Evolutionary conservation across 2,113 vertebrate genomes (phyloP), one percentile per base, ranked within the genome.

Genomic region (Tylochromis polylepis): DNA sequence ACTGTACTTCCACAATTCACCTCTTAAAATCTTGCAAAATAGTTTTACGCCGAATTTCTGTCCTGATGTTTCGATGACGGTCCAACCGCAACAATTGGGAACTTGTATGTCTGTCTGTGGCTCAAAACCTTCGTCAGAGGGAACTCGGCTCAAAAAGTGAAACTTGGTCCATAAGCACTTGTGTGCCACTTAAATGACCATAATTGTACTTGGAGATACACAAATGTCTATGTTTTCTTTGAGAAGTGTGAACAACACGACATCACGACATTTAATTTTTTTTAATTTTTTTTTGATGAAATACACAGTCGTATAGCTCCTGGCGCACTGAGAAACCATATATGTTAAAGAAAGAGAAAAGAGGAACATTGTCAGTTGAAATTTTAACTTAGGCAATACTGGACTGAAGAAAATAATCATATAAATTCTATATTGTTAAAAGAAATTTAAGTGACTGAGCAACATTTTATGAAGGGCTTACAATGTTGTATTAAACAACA

Each of bases 111-210:
- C 46, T 86, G 85, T 41, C 34, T 87, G 87, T 49, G 92, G 89
- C 83, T 8, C 2, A 18, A 57, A 27, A 78, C n/a, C 11, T 79
- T 56, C 67, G 81, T 92, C 85, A 92, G 8, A 83, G 88, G 88
- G 60, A 86, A 85, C 24, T 91, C 78, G 36, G 24, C 3, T 78
- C 38, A 88, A 85, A 94, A 93, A 91, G 88, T 83, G 84, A 92
- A 91, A 93, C 90, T 62, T 3, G 3, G 55, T 38, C n/a, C 15
- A 36, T 72, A 75, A 67, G 80, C 82, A 60, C 34, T 81, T 22
- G 38, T 83, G 81, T 86, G 15, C 91, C 85, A 92, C 12, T 70
- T 5, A 9, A 78, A 8, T 91, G 29, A 85, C 24, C 20, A 75
- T 72, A 81, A 87, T 11, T 27, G 24, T 31, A 10, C 9, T 5